Base-by-base conservation (phyloP, 1,140 invertebrate species). In the Bombus difficillimus region DNA sequence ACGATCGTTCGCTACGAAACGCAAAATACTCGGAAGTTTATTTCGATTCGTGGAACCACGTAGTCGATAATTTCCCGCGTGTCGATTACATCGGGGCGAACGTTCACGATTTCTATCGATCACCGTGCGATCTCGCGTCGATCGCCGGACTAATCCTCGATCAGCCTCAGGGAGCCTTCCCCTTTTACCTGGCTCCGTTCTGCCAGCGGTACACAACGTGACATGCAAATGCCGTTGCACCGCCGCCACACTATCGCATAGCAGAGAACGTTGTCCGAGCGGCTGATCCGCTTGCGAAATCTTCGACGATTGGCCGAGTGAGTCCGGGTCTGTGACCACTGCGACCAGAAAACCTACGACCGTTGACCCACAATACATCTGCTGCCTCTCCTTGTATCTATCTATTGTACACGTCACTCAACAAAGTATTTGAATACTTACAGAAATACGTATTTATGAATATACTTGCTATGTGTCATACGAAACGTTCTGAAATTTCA, bases 221-320 rank as follows among this genome's bases (percentile, higher is more conserved):
- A 90, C 88, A 90, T 79, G 88, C 88, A 90, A 90, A 90, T 90
- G 89, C 88, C 88, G 88, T 81, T 41, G 37, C 25, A 10, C 39
- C 47, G 47, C 22, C 68, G 85, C 47, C 88, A 64, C 79, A 87
- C 84, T 88, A 85, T 88, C 88, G 86, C 83, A 73, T 81, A 88
- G 37, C 82, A 80, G 57, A 78, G 68, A 89, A 77, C 88, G 68
- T 47, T 66, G 25, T 34, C 76, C 47, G 37, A 81, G 76, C 86
- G 86, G 66, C 79, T 43, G 88, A 89, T 89, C 88, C 76, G 81
- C 88, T 90, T 90, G 88, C 89, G 85, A 90, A 90, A 90, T 89
- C 89, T 85, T 41, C 86, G 86, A 84, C 80, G 85, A 76, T 68
- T 85, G 88, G 43, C 37, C 39, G 74, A 76, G 34, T 43, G 88